Evolutionary conservation across 2,888 invertebrate genomes (phyloP).

Genomic region (Amaurobius ferox): DNA sequence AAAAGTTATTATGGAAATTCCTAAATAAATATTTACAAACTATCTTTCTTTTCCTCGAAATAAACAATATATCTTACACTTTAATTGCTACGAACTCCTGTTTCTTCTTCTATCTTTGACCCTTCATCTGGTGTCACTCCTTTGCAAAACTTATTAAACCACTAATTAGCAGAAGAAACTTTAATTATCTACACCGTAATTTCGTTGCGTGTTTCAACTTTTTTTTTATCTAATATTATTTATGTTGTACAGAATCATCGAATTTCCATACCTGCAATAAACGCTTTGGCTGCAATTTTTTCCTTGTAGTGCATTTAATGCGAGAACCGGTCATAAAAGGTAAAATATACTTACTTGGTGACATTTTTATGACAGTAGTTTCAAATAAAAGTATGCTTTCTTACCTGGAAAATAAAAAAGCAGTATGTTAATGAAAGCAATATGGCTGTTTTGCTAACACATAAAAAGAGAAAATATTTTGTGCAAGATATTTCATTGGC

Average conservation of each 20-base stretch:
- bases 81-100: background rate
- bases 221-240: background rate
- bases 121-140: background rate
- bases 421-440: too few relatives aligned
- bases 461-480: too few relatives aligned
- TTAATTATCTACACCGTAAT: background rate
- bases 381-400: too few relatives aligned
- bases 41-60: background rate
- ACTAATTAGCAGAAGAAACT: background rate
- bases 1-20: background rate
- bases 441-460: too few relatives aligned
- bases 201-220: background rate
- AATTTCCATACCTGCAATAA: background rate
- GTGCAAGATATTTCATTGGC: too few relatives aligned
- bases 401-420: too few relatives aligned
- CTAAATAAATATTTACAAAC: background rate
- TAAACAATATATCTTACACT: background rate
- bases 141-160: background rate
- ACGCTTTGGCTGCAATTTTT: background rate
- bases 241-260: background rate
- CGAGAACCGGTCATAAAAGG: too few relatives aligned
- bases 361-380: background rate
- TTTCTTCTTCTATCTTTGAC: background rate
- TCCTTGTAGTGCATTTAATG: background rate
- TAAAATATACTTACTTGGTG: background rate